Base-by-base conservation (phyloP, 2,797 vertebrate species). In the Salmo trutta region DNA sequence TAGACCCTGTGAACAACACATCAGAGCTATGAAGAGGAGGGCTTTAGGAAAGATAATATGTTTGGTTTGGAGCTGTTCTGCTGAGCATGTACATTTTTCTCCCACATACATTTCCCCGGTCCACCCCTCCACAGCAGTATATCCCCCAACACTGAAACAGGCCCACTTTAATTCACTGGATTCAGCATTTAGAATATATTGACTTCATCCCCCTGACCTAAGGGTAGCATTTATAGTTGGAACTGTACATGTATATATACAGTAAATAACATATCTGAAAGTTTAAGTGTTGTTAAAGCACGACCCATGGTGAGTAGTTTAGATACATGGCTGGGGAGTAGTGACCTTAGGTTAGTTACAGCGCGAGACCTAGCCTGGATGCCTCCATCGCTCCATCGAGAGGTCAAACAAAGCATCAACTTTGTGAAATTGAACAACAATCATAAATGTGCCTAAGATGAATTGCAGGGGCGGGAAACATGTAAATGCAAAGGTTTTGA, bases 51-150 rank as follows among this genome's bases (percentile, higher is more conserved):
- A 12, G 41, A 47, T 47, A 47, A 47, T 92, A 90, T 92, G 88
- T 93, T 92, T 92, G 90, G 87, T 91, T 92, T 91, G 91, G 91
- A 92, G 89, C 81, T 84, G 88, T 91, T 91, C 88, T 86, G 91
- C 92, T 93, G 92, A 93, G 92, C 91, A 92, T 92, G 19, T 59
- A 92, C 91, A 91, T 90, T 93, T 93, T 92, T 91, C 89, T 91
- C 89, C 88, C 92, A 93, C 91, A 91, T 92, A 92, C 89, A 92
- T 93, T 91, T 90, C 83, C 86, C 83, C 88, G 85, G 87, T 75
- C 91, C 83, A 59, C 85, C 71, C 89, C 86, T 89, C 85, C 80
- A 47, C 88, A 85, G 88, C 83, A 71, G 74, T 84, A 79, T 74
- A 82, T 29, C 71, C 78, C 72, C 33, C 75, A 87, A 84, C 79